A percentile compares a stretch with the other conserved stretches of the same genome.
Evolutionary conservation across 2,888 invertebrate species (phyloP).

Genomic region (Lithophane socia): DNA sequence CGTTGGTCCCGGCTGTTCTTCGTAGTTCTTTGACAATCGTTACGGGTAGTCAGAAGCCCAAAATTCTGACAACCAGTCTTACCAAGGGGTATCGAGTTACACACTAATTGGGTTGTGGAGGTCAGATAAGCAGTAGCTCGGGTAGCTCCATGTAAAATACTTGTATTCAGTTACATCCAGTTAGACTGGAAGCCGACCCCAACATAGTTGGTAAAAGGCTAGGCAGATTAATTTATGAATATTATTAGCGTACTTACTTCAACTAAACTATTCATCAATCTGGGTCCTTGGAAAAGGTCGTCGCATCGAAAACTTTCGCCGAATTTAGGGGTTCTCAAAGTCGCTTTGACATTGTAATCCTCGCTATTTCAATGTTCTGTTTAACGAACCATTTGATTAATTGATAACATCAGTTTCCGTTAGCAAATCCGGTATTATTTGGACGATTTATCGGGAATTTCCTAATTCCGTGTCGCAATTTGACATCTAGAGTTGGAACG

Average conservation of each 20-base stretch:
- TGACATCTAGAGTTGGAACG: slow-evolving; percentile 13
- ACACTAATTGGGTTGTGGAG: not conserved
- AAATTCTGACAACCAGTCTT: not conserved
- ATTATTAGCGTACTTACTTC: slow-evolving; percentile 29
- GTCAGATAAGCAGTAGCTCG: not conserved
- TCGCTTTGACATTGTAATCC: slow-evolving; percentile 67
- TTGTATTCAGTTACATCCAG: no score
- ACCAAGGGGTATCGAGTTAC: not conserved
- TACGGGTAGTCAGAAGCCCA: not conserved
- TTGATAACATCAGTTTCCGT: slow-evolving; percentile 55
- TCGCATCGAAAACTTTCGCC: slow-evolving; percentile 47
- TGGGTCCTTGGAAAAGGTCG: slow-evolving; percentile 27
- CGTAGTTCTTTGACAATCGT: not conserved
- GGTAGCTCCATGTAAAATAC: not conserved
- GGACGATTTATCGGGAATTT: slow-evolving; percentile 45
- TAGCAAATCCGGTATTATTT: slow-evolving; percentile 48
- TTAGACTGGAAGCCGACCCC: not conserved
- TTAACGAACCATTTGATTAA: slow-evolving; percentile 67
- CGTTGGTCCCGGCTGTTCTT: not conserved
- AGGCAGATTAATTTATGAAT: slow-evolving; percentile 2
- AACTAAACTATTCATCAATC: slow-evolving; percentile 60
- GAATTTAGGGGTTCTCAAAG: slow-evolving; percentile 45
- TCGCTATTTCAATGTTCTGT: slow-evolving; percentile 54
- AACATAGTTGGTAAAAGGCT: not conserved
- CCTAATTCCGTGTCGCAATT: slow-evolving; percentile 35